A percentile compares a stretch with the other conserved stretches of the same genome.
These are phyloP conservation scores for Squalus acanthias DNA, from an alignment of 2,797 vertebrate species.

Conservation along the genomic window DNA sequence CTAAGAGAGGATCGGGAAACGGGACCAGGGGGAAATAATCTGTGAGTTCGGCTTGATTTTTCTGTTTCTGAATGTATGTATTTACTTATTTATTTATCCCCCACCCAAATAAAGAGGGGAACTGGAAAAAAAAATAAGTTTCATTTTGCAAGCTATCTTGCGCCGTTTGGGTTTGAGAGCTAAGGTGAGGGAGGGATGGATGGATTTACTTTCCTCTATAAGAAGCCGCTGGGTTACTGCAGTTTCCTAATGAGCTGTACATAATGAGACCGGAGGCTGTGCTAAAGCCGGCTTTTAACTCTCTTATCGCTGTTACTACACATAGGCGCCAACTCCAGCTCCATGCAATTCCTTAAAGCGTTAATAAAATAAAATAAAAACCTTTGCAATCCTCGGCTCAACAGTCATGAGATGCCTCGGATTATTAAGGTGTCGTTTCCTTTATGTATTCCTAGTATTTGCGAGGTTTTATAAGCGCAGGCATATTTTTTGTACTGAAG, in stretches of 20 bases:
- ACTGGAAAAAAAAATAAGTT: neutral
- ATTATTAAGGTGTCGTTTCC: neutral
- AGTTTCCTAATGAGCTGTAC: slow-evolving; percentile 17
- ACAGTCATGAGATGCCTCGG: neutral
- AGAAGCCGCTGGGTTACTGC: neutral
- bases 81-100: neutral
- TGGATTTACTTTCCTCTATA: neutral
- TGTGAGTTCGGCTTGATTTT: slow-evolving; percentile 13
- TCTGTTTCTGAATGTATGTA: neutral
- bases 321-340: neutral
- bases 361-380: neutral
- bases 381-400: too few relatives aligned
- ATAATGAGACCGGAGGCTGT: slow-evolving; percentile 26
- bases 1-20: neutral
- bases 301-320: neutral
- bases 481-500: neutral
- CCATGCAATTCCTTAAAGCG: neutral
- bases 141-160: neutral
- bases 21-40: neutral
- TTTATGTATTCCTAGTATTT: neutral
- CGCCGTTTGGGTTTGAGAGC: neutral
- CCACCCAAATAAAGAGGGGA: neutral
- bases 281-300: neutral
- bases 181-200: neutral
- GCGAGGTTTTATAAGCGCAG: neutral